Percentiles rank a stretch among this genome's conserved stretches.
Evolutionary conservation across 1,140 invertebrate genomes (phyloP).

Genomic region (Phthorimaea operculella): DNA sequence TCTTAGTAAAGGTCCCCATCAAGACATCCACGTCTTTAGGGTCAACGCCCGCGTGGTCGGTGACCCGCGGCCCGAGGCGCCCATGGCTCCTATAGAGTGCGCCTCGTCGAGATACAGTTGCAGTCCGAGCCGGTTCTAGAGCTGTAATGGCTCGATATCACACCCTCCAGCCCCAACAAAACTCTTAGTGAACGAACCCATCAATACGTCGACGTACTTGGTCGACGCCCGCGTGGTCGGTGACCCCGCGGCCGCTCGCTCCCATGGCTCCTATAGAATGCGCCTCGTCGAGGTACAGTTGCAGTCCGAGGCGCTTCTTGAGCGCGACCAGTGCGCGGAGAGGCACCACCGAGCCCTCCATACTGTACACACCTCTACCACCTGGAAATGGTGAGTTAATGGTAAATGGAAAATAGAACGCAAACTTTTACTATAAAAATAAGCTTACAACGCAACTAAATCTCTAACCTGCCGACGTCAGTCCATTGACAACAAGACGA

Average conservation of each 20-base stretch:
- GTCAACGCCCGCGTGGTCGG: constrained; percentile 76
- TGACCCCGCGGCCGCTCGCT: constrained; percentile 85
- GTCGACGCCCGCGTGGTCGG: constrained; percentile 76
- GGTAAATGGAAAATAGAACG: too few species aligned
- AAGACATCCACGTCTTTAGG: constrained; percentile 94
- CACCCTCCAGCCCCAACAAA: constrained; percentile 96
- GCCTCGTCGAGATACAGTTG: constrained; percentile 73
- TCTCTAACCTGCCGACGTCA: too few species aligned
- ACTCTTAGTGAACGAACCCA: constrained; percentile 83
- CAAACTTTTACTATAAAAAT: too few species aligned
- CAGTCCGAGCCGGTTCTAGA: too few species aligned
- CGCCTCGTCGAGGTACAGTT: constrained; percentile 71
- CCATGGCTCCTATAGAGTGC: constrained; percentile 95
- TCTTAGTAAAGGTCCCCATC: constrained; percentile 86
- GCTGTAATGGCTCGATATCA: background rate
- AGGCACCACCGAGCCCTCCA: constrained; percentile 96
- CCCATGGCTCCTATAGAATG: constrained; percentile 97
- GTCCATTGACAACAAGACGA: too few species aligned
- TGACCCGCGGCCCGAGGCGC: constrained; percentile 88
- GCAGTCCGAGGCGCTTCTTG: constrained; percentile 93
- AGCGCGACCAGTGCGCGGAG: constrained; percentile 90
- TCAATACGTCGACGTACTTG: constrained; percentile 94
- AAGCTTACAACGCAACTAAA: too few species aligned
- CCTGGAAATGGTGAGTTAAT: constrained; percentile 24
- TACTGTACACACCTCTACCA: constrained; percentile 97